phyloP scores from a whole-genome alignment of 2,113 vertebrate genomes.

The Zingel zingel region DNA sequence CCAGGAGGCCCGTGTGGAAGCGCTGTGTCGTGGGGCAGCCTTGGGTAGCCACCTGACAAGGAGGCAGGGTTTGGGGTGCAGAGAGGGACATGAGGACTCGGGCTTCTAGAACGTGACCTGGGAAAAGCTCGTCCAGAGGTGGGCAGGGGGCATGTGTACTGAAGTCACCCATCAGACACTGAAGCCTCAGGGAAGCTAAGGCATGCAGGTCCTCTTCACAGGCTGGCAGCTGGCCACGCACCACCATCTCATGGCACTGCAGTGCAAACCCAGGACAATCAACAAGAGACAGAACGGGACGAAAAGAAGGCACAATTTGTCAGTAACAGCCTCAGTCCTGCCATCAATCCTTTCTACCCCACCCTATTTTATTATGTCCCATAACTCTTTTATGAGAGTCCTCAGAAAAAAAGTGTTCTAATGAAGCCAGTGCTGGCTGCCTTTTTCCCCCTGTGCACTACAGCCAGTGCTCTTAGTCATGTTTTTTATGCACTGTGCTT shows the following conservation, averaged over 20 bases:
- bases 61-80: constrained; percentile 56
- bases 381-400: constrained; percentile 72
- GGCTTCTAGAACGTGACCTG: constrained; percentile 79
- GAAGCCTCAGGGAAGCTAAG: constrained; percentile 91
- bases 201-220: constrained; percentile 91
- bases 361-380: constrained; percentile 70
- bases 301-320: constrained; percentile 33
- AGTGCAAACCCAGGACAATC: constrained; percentile 2
- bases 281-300: neutral
- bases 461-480: constrained; percentile 74
- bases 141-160: constrained; percentile 87
- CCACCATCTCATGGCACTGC: constrained; percentile 93
- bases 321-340: constrained; percentile 51
- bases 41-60: constrained; percentile 67
- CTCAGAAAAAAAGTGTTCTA: constrained; percentile 71
- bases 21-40: constrained; percentile 76
- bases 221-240: constrained; percentile 89
- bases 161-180: constrained; percentile 91
- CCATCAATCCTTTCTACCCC: constrained; percentile 56
- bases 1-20: constrained; percentile 86
- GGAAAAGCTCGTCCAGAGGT: constrained; percentile 90
- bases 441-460: constrained; percentile 44
- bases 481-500: constrained; percentile 55
- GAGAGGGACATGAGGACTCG: constrained; percentile 81
- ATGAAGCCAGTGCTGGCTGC: constrained; percentile 66